Evolutionary conservation across 2,113 vertebrate species (phyloP), one percentile per base, ranked within the genome.

Genomic region (Megaceryle maxima): DNA sequence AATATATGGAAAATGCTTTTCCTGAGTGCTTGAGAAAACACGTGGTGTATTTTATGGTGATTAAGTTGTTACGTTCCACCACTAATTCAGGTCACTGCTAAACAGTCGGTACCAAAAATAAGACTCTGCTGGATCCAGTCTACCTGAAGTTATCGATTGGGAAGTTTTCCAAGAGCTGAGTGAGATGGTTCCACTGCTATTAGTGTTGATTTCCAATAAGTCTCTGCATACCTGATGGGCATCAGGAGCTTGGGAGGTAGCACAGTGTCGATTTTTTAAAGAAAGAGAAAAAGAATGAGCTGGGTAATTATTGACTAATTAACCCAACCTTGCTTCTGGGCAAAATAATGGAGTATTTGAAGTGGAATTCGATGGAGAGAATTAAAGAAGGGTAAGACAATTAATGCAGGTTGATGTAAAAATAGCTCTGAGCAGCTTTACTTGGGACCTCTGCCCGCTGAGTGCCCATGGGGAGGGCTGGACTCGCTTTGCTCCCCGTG

Each of bases 191-290:
- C 72, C 64, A 77, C 57, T 89, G 70, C 84, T 68, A 29, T 95
- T 90, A 67, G 56, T 83, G 79, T 96, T 88, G 90, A 96, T 97
- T 95, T 96, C 92, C 93, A 95, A 55, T 92, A 85, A 93, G 64
- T 83, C 84, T 74, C 68, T 9, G 3, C 56, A 9, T 62, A 24
- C 63, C 59, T 69, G 22, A 13, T 3, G 35, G 85, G 63, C 55
- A 43, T 28, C 55, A 39, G 75, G 41, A 56, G 46, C 37, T 59
- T 6, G 1, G 82, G 64, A 93, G 22, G 67, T 37, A 57, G 74
- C 74, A 62, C 35, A 59, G 13, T 0, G 4, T 72, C 0, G 0
- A 24, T 77, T 70, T 91, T 60, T 39, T 64, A 26, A 67, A 83
- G 83, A 50, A 69, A 9, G 74, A 74, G 73, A 57, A 39, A 44